Evolutionary conservation across 2,888 invertebrate genomes (phyloP).

Genomic region (Hydrotaea cyrtoneurina): DNA sequence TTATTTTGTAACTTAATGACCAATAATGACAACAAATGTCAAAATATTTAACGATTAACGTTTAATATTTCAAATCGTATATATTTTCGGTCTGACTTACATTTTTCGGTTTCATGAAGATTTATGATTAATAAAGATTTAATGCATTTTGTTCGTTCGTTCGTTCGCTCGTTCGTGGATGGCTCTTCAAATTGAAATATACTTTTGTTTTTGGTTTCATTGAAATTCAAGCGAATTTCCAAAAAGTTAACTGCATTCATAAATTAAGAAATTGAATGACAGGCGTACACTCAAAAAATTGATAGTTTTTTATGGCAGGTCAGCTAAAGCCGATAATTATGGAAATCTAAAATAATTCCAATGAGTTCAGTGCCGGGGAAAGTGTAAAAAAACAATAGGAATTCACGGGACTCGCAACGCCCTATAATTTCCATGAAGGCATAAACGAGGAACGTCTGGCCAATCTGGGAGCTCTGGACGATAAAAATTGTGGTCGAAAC

Average conservation of each 20-base stretch:
- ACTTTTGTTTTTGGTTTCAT: background rate
- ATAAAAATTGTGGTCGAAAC: no score
- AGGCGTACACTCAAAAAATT: background rate
- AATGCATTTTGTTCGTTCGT: constrained; percentile 51
- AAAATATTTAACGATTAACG: constrained; percentile 65
- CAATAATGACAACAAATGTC: constrained; percentile 68
- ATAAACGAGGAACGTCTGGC: no score
- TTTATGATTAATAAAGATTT: constrained; percentile 67
- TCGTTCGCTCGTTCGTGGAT: background rate
- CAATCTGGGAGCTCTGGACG: no score
- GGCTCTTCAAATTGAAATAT: constrained; percentile 15
- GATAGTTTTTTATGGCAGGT: background rate
- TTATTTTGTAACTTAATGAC: constrained; percentile 67
- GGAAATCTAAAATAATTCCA: no score
- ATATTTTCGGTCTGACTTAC: constrained; percentile 32
- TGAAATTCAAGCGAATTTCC: constrained; percentile 1
- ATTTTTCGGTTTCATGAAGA: constrained; percentile 37
- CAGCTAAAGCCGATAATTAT: no score
- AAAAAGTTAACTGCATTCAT: constrained; percentile 14
- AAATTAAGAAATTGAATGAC: constrained; percentile 12
- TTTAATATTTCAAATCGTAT: constrained; percentile 32
- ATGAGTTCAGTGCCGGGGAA: no score
- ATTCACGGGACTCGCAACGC: no score
- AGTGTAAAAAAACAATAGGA: no score
- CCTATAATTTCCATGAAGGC: no score